These are phyloP conservation scores for Antedon mediterranea DNA, from an alignment of 53 echinoderm and acorn worm species.

Conservation along the genomic window DNA sequence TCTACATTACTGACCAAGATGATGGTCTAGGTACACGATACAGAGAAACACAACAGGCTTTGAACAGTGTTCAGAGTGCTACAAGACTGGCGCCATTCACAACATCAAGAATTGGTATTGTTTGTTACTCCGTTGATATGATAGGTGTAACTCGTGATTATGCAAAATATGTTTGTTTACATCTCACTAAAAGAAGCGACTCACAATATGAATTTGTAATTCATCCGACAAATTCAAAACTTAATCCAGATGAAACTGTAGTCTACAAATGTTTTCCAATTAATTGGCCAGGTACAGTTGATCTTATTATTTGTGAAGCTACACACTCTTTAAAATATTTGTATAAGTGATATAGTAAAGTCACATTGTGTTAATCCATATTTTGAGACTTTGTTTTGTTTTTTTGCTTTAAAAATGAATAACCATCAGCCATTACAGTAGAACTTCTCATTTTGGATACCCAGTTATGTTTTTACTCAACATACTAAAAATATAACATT, in stretches of 20 bases:
- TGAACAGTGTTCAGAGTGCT: conserved; percentile 11
- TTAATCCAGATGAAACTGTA: conserved; percentile 37
- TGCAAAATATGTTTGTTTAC: background rate
- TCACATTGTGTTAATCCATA: too few relatives aligned
- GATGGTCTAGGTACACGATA: conserved; percentile 37
- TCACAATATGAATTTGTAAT: background rate
- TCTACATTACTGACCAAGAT: conserved; percentile 42
- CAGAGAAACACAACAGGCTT: conserved; percentile 15
- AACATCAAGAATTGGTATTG: background rate
- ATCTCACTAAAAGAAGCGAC: background rate
- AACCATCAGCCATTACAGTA: too few relatives aligned
- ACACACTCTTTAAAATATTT: too few relatives aligned
- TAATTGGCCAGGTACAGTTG: conserved; percentile 51
- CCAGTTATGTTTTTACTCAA: too few relatives aligned
- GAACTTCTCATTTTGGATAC: too few relatives aligned
- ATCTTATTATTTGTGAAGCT: too few relatives aligned
- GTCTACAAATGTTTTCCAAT: conserved; percentile 59
- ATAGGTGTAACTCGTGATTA: background rate
- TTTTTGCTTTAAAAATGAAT: too few relatives aligned
- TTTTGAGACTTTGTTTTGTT: too few relatives aligned
- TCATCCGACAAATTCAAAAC: background rate
- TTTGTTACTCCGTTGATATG: background rate
- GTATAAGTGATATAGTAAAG: too few relatives aligned
- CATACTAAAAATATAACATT: too few relatives aligned
- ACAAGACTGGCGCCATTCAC: background rate